Base-by-base conservation (phyloP, 2,888 invertebrate genomes). In the Zygogramma bicolorata region DNA sequence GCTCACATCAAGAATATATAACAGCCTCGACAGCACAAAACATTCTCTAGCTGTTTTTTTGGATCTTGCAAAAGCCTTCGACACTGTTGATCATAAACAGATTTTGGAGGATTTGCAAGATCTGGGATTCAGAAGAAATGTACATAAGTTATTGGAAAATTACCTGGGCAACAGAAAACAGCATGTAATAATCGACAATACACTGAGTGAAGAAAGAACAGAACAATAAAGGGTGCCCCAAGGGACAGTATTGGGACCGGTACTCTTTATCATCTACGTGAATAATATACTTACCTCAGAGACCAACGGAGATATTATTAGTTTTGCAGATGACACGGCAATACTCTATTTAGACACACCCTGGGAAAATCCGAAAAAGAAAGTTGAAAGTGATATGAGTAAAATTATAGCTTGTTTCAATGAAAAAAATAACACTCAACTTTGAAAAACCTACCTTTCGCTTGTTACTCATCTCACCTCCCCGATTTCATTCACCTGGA, bases 221-320 rank as follows among this genome's bases (percentile, higher is more conserved):
- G 13, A 3, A n/a, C 40, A n/a, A 40, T 38, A 60, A 13, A 46
- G 60, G 10, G 61, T 68, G 18, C 61, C 61, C 6, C 68, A 68
- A 46, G 68, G 68, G 6, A 53, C 58, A 34, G 34, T 68, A n/a
- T 61, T 68, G 38, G 68, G 68, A 34, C 68, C 68, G n/a, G 20
- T 68, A 38, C 29, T 61, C 20, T 68, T 68, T 53, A 53, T 46
- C 13, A 38, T 68, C 4, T 53, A 68, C 34, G 34, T 61, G 13
- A 68, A 61, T 60, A 38, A 40, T 34, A 31, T 66, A 13, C 53
- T 66, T 40, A 29, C 34, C 27, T 20, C 53, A 18, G 22, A 34
- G 46, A 58, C 20, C 27, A n/a, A n/a, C 3, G 65, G 31, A 18
- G 34, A 65, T 7, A 65, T 65, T 6, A 66, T 66, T 22, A 27